Evolutionary conservation across 37 sponge, comb jelly and placozoan species (phyloP), one percentile per base, ranked within the genome.

Genomic region (Dysidea cf. avara): DNA sequence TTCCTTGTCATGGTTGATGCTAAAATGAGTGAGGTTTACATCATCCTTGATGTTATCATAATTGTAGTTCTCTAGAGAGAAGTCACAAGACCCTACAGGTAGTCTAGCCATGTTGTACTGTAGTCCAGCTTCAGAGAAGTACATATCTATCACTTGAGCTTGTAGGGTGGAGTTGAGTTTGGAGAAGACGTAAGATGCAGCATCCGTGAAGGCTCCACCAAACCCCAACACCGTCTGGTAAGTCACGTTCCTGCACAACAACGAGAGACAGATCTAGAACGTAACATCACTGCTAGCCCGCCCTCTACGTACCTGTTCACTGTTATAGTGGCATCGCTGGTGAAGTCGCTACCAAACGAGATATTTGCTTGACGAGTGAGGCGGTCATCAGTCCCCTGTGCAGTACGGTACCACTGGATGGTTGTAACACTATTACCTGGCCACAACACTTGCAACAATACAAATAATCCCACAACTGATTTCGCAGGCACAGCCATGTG

Each of bases 141-240:
- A 91, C 78, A 83, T 75, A 32, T 83, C 53, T 43, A 91, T 59
- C 5, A 91, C 68, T 34, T 71, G 71, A 1, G 70, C 17, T 61
- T 83, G 92, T 22, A 78, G 74, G 11, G 69, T 51, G 30, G 80
- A 17, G 65, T 67, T 79, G 26, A 91, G 80, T 28, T 64, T 69
- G 55, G 79, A 79, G 50, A 84, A 83, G 38, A 87, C 76, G 29
- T 52, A 83, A 12, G 89, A 74, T 30, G 92, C 85, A 50, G 88
- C 66, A 21, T 91, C 92, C 0, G 92, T 91, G 78, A 91, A 91
- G 7, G 92, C 92, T n/a, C 92, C 92, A 26, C 92, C 92, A 72
- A 91, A 91, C 7, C 92, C 92, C 2, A 83, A 32, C 22, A 91
- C 60, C 18, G 77, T 76, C 59, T 91, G 92, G 55, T 61, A 86